Evolutionary conservation across 1,140 invertebrate genomes (phyloP), one percentile per base, ranked within the genome.

Genomic region (Drosophila erecta): DNA sequence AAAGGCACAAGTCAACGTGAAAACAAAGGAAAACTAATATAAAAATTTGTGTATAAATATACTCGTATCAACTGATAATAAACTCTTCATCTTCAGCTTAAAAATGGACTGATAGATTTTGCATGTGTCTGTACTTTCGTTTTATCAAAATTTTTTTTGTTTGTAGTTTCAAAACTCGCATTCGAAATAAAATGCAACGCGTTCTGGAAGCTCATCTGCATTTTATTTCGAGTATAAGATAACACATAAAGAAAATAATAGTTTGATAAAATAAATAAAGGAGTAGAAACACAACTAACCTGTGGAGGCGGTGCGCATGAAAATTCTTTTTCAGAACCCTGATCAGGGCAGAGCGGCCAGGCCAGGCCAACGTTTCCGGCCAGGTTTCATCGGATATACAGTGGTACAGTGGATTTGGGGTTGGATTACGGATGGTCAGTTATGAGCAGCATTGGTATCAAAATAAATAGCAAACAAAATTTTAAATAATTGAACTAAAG

Each of bases 1-100:
- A 92, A 92, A 92, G 91, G 91, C 91, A 92, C 91, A 92, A 92
- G 91, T 92, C 89, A 92, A 92, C 91, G 78, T 91, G 70, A 59
- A 83, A 86, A 86, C 84, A 81, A 87, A 83, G 83, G 70, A 83
- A 86, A 91, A 90, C 85, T 81, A 90, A 85, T 79, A 66, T 76
- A 80, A 73, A 74, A 67, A 64, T 55, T 59, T 62, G 5, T 73
- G 62, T 70, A 70, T 64, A 58, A 47, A 50, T 69, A 56, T 60
- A 67, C 62, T 62, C 22, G 46, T 81, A 62, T 62, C 56, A 49
- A 65, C 51, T 66, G 43, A 70, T 59, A 78, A 58, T 72, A 73
- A 86, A 76, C 70, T 71, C 81, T 65, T 70, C 41, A 59, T 51
- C 41, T 44, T 60, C 53, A 59, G 33, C 51, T 58, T 24, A 64